Conservation (phyloP, 2,113 vertebrate genomes). For the Picathartes gymnocephalus region DNA sequence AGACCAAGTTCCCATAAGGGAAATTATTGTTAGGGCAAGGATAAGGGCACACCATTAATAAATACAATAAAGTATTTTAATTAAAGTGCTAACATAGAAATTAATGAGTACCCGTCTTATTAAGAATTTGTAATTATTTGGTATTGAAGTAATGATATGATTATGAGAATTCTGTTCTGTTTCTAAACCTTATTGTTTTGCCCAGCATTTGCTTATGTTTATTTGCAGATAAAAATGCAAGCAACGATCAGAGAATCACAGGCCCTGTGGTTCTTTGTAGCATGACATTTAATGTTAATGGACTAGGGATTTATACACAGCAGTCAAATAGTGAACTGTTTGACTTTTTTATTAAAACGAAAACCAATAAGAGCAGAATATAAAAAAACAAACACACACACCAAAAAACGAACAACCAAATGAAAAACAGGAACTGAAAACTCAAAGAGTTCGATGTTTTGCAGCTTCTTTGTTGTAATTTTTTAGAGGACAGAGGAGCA, state of each 20-base stretch:
- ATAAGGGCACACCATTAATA: not conserved
- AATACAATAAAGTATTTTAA: not conserved
- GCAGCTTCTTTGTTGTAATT: not conserved
- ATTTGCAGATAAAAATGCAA: not conserved
- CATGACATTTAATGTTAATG: not conserved
- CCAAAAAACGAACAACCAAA: not conserved
- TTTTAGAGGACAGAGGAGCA: not conserved
- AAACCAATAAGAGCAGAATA: not conserved
- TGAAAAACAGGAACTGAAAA: not conserved
- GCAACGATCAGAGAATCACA: not conserved
- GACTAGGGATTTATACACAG: not conserved
- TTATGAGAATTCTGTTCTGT: not conserved
- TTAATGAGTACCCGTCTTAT: not conserved
- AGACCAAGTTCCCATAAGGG: not conserved
- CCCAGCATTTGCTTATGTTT: not conserved
- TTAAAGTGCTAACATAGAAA: not conserved
- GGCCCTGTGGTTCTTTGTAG: not conserved
- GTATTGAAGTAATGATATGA: not conserved
- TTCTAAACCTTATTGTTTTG: not conserved
- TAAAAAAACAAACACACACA: accelerated
- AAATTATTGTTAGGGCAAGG: not conserved
- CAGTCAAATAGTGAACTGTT: not conserved
- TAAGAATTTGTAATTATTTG: not conserved
- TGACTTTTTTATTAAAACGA: not conserved
- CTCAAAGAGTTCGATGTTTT: not conserved